phyloP scores from a whole-genome alignment of 1,140 invertebrate genomes.

The Stegodyphus dumicola region DNA sequence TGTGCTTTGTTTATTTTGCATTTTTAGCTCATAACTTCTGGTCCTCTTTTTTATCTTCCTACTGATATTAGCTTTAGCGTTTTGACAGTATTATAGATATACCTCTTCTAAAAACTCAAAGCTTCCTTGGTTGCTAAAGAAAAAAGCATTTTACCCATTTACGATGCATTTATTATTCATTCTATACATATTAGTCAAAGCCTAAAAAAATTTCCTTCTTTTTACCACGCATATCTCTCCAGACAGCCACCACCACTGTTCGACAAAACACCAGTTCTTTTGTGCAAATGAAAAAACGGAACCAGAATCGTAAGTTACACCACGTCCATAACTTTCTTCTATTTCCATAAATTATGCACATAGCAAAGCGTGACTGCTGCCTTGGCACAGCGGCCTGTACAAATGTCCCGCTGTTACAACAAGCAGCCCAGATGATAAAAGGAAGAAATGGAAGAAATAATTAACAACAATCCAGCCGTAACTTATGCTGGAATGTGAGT shows the following conservation, averaged over 20 bases:
- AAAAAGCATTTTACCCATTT: too few relatives aligned
- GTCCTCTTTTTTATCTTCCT: too few relatives aligned
- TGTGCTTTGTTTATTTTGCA: too few relatives aligned
- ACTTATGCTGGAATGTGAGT: constrained; percentile 17
- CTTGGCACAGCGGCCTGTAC: not conserved
- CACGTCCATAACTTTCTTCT: not conserved
- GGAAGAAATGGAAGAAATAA: constrained; percentile 17
- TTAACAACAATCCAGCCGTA: constrained; percentile 6
- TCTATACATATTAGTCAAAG: too few relatives aligned
- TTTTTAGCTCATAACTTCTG: too few relatives aligned
- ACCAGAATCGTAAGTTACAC: not conserved
- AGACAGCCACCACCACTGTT: not conserved
- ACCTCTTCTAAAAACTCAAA: too few relatives aligned
- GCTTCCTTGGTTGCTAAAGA: too few relatives aligned
- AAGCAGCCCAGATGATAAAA: constrained; percentile 1
- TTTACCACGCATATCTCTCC: not conserved
- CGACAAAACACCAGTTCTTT: not conserved
- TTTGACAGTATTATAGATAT: too few relatives aligned
- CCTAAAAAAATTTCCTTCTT: too few relatives aligned
- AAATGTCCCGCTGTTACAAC: constrained; percentile 22
- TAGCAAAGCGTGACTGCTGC: too few relatives aligned
- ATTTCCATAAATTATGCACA: constrained; percentile 25
- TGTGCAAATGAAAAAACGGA: not conserved
- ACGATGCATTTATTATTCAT: too few relatives aligned
- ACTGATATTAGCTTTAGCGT: too few relatives aligned